A percentile compares a stretch with the other conserved stretches of the same genome.
phyloP scores from a whole-genome alignment of 2,797 vertebrate species.

The Furcifer pardalis region DNA sequence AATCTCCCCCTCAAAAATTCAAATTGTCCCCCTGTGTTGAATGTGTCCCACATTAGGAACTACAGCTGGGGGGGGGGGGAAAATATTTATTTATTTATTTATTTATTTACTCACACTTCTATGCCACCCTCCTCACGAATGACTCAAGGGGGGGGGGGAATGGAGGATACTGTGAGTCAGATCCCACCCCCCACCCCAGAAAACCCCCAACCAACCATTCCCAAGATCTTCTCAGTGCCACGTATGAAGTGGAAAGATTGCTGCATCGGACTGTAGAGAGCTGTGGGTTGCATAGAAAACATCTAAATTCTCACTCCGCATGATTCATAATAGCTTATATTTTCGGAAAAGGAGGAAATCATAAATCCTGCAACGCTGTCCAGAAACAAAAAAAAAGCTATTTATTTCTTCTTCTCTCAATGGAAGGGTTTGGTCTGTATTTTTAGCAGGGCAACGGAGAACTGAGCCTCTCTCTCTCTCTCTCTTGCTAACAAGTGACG shows the following conservation, averaged over 20 bases:
- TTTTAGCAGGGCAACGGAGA: constrained; percentile 40
- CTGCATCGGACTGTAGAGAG: constrained; percentile 28
- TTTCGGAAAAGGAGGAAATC: constrained; percentile 33
- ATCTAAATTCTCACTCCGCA: constrained; percentile 10
- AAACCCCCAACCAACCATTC: too few relatives aligned
- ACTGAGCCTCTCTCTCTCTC: constrained; percentile 44
- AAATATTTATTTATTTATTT: too few relatives aligned
- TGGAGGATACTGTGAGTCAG: too few relatives aligned
- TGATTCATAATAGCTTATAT: constrained; percentile 62
- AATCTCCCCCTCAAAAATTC: too few relatives aligned
- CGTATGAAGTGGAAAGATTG: background rate
- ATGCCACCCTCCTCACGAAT: too few relatives aligned
- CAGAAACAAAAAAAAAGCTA: constrained; percentile 40
- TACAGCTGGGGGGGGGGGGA: too few relatives aligned
- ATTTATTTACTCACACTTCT: too few relatives aligned
- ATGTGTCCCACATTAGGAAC: too few relatives aligned
- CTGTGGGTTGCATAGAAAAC: constrained; percentile 27
- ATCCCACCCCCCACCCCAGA: too few relatives aligned
- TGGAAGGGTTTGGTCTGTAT: constrained; percentile 50
- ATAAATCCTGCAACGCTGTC: constrained; percentile 62
- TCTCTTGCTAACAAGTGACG: constrained; percentile 58
- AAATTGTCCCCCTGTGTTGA: too few relatives aligned
- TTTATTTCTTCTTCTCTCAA: constrained; percentile 56
- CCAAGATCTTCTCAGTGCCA: background rate
- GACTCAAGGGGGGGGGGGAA: too few relatives aligned